Evolutionary conservation across 1,140 invertebrate species (phyloP), one percentile per base, ranked within the genome.

Genomic region (Hesperophylax magnus): DNA sequence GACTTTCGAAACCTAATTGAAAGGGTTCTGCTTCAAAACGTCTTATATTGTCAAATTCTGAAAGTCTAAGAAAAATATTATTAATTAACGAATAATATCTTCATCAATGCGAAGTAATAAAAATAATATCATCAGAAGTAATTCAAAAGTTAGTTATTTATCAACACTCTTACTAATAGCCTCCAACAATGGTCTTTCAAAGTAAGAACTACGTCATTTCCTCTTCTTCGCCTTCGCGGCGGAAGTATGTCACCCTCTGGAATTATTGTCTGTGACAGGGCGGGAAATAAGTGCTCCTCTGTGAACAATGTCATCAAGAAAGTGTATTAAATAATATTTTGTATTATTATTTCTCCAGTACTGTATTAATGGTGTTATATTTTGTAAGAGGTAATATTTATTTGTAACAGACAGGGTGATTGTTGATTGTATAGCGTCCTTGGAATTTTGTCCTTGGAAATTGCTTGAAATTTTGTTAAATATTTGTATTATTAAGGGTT

Each of bases 241-340:
- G 69, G 69, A 72, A 72, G 52, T 72, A 47, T 47, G 69, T 18
- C 71, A 27, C 71, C 71, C 54, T 31, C 20, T 15, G 56, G 52
- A 75, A 75, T 75, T 27, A 75, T 75, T 75, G 71, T 54, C 24
- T 58, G 56, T 75, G 71, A 75, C 71, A 75, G 71, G 15, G 54
- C 71, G 71, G 71, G 71, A 75, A 75, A 75, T 75, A 75, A 75
- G 71, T 75, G 54, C 54, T 58, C 52, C 71, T 56, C 52, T 58
- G n/a, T 18, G 53, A 54, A 75, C 71, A 75, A 75, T 75, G 31
- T 75, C 52, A 75, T 58, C n/a, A 75, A 75, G 71, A 58, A 31
- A 75, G 71, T 75, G 71, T 75, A 75, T 75, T 75, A 75, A 75
- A 58, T 58, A 20, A 14, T 47, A 47, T 47, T 47, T 72, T 72